Evolutionary conservation across 2,113 vertebrate species (phyloP), one percentile per base, ranked within the genome.

Genomic region (Pseudopodoces humilis): DNA sequence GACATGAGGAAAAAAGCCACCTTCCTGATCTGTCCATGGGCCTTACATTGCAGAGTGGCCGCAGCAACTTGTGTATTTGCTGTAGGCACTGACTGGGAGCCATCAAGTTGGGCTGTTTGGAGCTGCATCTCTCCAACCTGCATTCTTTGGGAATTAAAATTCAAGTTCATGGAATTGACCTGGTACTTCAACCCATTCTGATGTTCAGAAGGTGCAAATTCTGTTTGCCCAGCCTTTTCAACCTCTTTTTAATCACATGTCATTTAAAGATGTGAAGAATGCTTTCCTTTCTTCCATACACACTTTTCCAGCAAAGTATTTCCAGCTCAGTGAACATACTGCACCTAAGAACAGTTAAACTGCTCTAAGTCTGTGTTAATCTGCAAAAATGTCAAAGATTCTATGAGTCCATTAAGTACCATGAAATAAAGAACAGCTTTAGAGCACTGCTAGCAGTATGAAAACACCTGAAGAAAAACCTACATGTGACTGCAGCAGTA

Each of bases 31-130:
- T 46, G 7, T 44, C 49, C 41, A 23, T 0, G 2, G 14, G 11
- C 12, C 21, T 64, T 30, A 11, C 28, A 27, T 21, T 41, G 12
- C 2, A 6, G 68, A 53, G 10, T n/a, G 20, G 33, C 28, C 74
- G 14, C 46, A 81, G 23, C 24, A 37, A 18, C 28, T 52, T 1
- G 3, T 71, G 7, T 4, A 3, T 60, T 77, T 63, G 17, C 22
- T 6, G 3, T n/a, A 35, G n/a, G 21, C 1, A 0, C 7, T 20
- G 24, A 22, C 0, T 62, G 9, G 27, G 63, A 88, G 22, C 12
- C 4, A 9, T 2, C 15, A 64, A 39, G 23, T 7, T 37, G 3
- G 0, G 14, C 13, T 13, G 2, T 11, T 13, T 76, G 22, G 41
- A 78, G 56, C 23, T 69, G 15, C 15, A 70, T 16, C 27, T 18